Evolutionary conservation across 2,113 vertebrate species (phyloP), one percentile per base, ranked within the genome.

Genomic region (Apaloderma vittatum): DNA sequence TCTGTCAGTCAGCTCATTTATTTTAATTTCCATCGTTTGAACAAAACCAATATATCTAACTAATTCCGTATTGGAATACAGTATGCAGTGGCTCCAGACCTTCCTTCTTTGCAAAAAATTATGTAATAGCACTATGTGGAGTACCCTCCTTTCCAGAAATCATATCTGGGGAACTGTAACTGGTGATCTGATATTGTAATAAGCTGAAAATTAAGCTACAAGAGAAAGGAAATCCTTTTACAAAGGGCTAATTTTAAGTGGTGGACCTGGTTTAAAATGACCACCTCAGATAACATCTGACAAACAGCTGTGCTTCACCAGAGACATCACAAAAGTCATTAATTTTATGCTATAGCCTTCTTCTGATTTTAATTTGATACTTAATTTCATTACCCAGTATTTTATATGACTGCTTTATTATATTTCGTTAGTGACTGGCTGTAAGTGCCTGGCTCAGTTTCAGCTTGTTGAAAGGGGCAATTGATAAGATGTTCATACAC

Each of bases 1-100:
- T 92, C 83, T 82, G 84, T 77, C 90, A 93, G 71, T 87, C 52
- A 88, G 58, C 68, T 97, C 86, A 90, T 85, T 92, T 96, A 68
- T 89, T 97, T 93, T 91, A 57, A 88, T 95, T 54, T 52, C 67
- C 83, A 58, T 77, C 92, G 85, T 70, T 85, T 78, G 86, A 94
- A 91, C 19, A 55, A 92, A 95, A 88, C 52, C 32, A n/a, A 26
- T 66, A 23, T 49, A 59, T 92, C 67, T 79, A 57, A 59, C 37
- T 61, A 86, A 84, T 51, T 17, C n/a, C 8, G 70, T 74, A 32
- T 24, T 86, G 72, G 22, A 80, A 70, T 55, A 84, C 12, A 13
- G 30, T 26, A 8, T 15, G 20, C 8, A 1, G 70, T 34, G 37
- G 51, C 32, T 94, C 27, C 46, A 62, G 82, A 58, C 73, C 51